phyloP scores from a whole-genome alignment of 2,113 vertebrate genomes.

The Nothocercus julius region DNA sequence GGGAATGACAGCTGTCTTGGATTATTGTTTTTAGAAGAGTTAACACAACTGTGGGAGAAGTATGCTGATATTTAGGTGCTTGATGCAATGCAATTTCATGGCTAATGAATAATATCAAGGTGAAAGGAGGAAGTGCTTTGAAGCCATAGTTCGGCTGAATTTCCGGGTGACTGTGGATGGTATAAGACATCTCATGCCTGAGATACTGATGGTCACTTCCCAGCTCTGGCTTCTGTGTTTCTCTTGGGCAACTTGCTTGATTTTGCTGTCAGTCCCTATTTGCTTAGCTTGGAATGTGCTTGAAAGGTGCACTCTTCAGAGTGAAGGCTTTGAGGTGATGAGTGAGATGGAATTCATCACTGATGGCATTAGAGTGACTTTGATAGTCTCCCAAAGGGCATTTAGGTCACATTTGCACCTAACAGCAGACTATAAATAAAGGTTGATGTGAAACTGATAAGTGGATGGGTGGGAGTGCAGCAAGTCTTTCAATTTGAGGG shows the following conservation, averaged over 20 bases:
- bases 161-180: not conserved
- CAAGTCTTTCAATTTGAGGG: not conserved
- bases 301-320: not conserved
- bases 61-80: not conserved
- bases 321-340: not conserved
- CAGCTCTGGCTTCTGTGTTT: not conserved
- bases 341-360: not conserved
- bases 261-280: not conserved
- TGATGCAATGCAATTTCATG: not conserved
- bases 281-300: not conserved
- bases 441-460: conserved; percentile 1
- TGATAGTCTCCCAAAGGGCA: not conserved
- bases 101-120: not conserved
- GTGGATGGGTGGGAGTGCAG: not conserved
- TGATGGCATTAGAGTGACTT: not conserved
- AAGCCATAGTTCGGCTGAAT: not conserved
- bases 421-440: not conserved
- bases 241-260: not conserved
- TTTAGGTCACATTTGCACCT: not conserved
- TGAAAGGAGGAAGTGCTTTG: not conserved
- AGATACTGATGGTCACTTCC: not conserved
- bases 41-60: not conserved
- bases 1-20: not conserved
- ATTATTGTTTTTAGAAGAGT: not conserved
- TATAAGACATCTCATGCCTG: not conserved